These are phyloP conservation scores for Gallinago solitaria DNA, from an alignment of 2,797 vertebrate genomes.

Conservation along the genomic window DNA sequence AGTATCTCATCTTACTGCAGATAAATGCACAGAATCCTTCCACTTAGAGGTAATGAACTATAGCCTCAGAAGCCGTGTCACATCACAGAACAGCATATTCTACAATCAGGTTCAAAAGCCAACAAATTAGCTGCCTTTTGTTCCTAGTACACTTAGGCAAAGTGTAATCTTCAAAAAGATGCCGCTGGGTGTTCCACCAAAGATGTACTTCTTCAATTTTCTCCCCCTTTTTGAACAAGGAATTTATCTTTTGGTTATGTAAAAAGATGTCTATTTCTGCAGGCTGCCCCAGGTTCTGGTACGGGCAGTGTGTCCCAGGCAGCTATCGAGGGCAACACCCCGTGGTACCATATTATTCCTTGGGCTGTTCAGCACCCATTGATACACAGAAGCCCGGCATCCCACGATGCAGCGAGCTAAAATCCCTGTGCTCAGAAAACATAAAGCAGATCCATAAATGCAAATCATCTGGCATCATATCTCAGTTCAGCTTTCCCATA, in stretches of 20 bases:
- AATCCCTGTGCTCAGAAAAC: background rate
- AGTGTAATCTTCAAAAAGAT: background rate
- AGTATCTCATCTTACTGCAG: background rate
- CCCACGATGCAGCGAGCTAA: background rate
- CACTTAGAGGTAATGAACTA: background rate
- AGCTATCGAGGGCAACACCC: background rate
- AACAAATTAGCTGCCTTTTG: background rate
- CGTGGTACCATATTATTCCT: background rate
- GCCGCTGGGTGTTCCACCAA: background rate
- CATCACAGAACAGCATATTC: background rate
- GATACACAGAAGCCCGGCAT: background rate
- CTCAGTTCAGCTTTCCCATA: background rate
- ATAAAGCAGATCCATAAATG: background rate
- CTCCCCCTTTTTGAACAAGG: background rate
- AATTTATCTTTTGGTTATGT: background rate
- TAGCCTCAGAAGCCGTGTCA: background rate
- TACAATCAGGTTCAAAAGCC: background rate
- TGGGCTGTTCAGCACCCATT: background rate
- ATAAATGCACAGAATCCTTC: background rate
- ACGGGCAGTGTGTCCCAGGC: background rate
- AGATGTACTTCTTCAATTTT: background rate
- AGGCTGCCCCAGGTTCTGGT: background rate
- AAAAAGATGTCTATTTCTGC: background rate
- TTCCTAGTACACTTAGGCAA: background rate
- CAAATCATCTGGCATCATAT: background rate